Base-by-base conservation (phyloP, 2,888 invertebrate genomes). In the Drosophila ezoana region DNA sequence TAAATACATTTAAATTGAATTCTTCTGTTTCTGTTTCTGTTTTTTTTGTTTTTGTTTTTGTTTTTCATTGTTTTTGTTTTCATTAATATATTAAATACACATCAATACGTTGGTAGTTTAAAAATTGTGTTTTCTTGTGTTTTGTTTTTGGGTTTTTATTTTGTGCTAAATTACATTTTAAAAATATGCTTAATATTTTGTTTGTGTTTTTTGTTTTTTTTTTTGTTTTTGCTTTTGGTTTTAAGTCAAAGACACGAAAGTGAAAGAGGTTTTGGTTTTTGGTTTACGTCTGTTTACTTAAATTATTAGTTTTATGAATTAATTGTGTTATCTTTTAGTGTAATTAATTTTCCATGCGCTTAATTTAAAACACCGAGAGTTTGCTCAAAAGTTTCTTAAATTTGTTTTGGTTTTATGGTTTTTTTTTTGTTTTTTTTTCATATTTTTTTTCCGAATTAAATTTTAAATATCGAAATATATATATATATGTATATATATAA, bases 201-300 rank as follows among this genome's bases (percentile, higher is more conserved):
- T n/a, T 64, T 52, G 67, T 52, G 53, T 32, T 2, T 18, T 62
- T 52, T 60, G 54, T 59, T 40, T 53, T 72, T 66, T 52, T 54
- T 65, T 67, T 79, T 62, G 61, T 75, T 77, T 80, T 81, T 71
- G 61, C 59, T 68, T 80, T 87, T 76, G 76, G 71, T 82, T 81
- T 90, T 89, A 83, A 90, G 90, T 91, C 90, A 91, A 91, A 91
- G 91, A 92, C 91, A 92, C 91, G 91, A 91, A 91, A 91, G 91
- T 92, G 91, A 92, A 91, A 91, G 91, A 91, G 90, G 90, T 91
- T 90, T 87, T 85, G 79, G 79, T 81, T 84, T 87, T 87, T 79
- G 79, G 82, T 82, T 85, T 81, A 81, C 79, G 74, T 85, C 85
- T 76, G 76, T 61, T 67, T 65, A 54, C 78, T 80, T 85, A 85